A percentile compares a stretch with the other conserved stretches of the same genome.
phyloP scores from a whole-genome alignment of 1,140 invertebrate genomes.

The Listronotus bonariensis region DNA sequence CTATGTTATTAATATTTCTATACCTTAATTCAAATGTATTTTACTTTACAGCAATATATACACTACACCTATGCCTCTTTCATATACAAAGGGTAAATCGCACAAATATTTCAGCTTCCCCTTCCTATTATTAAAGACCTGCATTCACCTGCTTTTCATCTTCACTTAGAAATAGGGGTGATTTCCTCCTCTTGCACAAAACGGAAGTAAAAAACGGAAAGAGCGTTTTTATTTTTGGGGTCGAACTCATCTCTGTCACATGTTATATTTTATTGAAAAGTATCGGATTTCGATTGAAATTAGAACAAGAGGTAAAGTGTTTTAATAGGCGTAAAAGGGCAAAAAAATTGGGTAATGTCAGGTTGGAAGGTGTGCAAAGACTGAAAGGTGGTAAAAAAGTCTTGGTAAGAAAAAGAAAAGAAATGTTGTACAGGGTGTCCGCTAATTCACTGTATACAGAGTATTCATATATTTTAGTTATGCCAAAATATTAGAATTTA shows the following conservation, averaged over 20 bases:
- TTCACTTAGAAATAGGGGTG: constrained; percentile 22
- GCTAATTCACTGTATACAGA: too few species aligned
- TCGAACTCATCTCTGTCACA: not conserved
- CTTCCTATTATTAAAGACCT: constrained; percentile 23
- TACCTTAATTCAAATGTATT: too few species aligned
- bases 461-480: too few species aligned
- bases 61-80: constrained; percentile 3
- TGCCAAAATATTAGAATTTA: too few species aligned
- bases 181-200: constrained; percentile 19
- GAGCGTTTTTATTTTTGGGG: constrained; percentile 7
- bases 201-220: constrained; percentile 13
- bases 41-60: too few species aligned
- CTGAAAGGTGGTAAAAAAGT: too few species aligned
- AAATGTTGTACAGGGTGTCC: too few species aligned
- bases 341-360: too few species aligned
- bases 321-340: too few species aligned
- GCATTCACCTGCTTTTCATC: constrained; percentile 32
- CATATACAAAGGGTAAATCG: constrained; percentile 26
- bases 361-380: too few species aligned
- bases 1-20: too few species aligned
- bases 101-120: constrained; percentile 29
- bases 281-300: constrained; percentile 11
- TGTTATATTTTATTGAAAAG: constrained; percentile 13
- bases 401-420: too few species aligned
- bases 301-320: constrained; percentile 4